Evolutionary conservation across 2,797 vertebrate genomes (phyloP).

Genomic region (Alosa sapidissima): DNA sequence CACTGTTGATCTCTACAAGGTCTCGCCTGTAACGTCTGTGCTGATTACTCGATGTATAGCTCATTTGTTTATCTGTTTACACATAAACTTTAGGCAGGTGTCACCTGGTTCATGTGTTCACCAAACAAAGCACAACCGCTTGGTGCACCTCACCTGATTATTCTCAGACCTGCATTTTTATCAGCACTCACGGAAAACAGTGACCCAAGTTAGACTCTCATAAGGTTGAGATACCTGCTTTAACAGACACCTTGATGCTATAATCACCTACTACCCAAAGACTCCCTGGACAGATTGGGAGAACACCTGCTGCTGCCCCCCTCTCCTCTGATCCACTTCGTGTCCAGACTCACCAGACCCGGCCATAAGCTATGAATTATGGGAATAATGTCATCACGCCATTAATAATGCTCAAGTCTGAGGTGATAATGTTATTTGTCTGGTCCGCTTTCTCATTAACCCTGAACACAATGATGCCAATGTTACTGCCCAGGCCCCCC

Average conservation of each 20-base stretch:
- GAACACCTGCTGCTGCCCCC: not conserved
- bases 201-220: no score
- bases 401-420: not conserved
- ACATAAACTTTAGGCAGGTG: no score
- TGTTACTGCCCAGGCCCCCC: not conserved
- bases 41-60: no score
- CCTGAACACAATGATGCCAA: no score
- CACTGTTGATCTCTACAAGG: not conserved
- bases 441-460: not conserved
- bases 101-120: not conserved
- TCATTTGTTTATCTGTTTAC: no score
- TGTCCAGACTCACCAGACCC: not conserved
- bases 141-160: not conserved
- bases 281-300: not conserved
- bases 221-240: no score
- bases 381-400: not conserved
- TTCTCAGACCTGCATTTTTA: no score
- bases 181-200: no score
- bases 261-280: not conserved
- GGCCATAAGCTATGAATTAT: not conserved
- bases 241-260: no score
- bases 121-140: not conserved
- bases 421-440: not conserved
- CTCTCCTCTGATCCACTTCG: not conserved
- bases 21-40: no score